These are phyloP conservation scores for Pedionomus torquatus DNA, from an alignment of 2,113 vertebrate species.

Conservation along the genomic window DNA sequence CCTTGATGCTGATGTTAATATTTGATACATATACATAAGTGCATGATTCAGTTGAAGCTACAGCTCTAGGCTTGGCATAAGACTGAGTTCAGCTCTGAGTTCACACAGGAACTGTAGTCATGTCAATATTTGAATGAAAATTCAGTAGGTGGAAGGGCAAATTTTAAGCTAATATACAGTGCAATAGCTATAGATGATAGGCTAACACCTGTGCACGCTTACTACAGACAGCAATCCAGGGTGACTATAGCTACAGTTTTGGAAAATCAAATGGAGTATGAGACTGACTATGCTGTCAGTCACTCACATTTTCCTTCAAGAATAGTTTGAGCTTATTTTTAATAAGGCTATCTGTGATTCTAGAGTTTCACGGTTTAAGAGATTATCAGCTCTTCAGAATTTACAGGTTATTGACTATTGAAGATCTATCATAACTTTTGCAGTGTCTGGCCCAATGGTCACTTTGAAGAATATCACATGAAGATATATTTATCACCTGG, in stretches of 20 bases:
- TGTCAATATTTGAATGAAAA: not conserved
- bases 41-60: not conserved
- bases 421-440: not conserved
- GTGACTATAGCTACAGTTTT: not conserved
- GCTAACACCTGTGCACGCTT: not conserved
- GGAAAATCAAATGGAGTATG: not conserved
- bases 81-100: not conserved
- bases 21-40: not conserved
- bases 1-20: not conserved
- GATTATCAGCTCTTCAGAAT: not conserved
- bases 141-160: not conserved
- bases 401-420: not conserved
- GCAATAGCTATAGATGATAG: not conserved
- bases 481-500: not conserved
- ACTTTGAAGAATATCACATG: not conserved
- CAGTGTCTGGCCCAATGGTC: not conserved
- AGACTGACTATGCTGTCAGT: not conserved
- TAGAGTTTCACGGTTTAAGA: not conserved
- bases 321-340: not conserved
- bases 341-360: not conserved
- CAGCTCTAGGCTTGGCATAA: not conserved
- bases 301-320: not conserved
- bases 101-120: not conserved
- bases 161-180: not conserved
- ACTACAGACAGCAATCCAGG: not conserved